Conservation (phyloP, 92 coral and sea anemone genomes). For the Ricordea florida region DNA sequence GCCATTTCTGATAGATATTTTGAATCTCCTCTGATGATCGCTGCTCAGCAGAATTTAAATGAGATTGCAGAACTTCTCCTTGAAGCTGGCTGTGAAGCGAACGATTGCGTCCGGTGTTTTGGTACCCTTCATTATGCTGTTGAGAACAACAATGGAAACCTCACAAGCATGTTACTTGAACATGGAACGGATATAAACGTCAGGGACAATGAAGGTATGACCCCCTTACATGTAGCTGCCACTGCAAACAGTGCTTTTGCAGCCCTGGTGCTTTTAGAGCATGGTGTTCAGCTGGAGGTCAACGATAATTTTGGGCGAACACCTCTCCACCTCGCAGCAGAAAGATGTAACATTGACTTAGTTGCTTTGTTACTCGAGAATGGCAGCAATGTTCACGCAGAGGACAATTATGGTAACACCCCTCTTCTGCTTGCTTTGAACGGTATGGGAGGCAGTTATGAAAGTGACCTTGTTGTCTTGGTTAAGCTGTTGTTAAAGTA, state of each 20-base stretch:
- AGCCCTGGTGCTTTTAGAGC: neutral
- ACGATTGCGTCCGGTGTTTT: neutral
- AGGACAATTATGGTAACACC: neutral
- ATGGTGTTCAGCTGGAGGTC: neutral
- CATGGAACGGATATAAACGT: conserved; percentile 18
- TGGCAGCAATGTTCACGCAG: neutral
- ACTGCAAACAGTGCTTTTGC: neutral
- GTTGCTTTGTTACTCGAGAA: neutral
- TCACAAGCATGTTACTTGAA: neutral
- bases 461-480: neutral
- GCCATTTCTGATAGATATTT: too few relatives aligned
- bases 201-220: conserved; percentile 25
- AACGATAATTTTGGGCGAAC: neutral
- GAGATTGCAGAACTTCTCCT: neutral
- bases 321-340: neutral
- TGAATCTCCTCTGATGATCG: neutral
- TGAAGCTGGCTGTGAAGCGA: neutral
- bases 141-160: neutral
- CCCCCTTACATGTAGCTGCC: conserved; percentile 9
- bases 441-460: neutral
- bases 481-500: neutral
- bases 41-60: neutral
- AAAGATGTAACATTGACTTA: neutral
- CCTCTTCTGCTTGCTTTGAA: neutral
- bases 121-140: neutral